Percentiles rank a stretch among this genome's conserved stretches.
These are phyloP conservation scores for Heloderma charlesbogerti DNA, from an alignment of 2,113 vertebrate species.

Conservation along the genomic window DNA sequence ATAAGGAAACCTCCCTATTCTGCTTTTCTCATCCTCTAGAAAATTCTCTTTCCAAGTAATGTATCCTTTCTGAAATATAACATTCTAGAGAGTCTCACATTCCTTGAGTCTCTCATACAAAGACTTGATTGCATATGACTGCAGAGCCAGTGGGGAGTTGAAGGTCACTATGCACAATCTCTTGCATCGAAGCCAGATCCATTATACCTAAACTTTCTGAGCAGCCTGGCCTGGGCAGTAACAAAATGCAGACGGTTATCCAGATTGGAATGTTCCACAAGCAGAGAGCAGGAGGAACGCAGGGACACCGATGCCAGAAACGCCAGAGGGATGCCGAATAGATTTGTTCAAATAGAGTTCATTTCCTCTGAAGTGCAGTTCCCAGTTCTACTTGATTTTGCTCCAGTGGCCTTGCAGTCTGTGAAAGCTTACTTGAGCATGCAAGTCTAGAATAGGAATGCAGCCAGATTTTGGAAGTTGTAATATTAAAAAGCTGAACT, in stretches of 20 bases:
- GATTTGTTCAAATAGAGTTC: conserved; percentile 6
- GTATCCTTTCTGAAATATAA: neutral
- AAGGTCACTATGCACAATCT: neutral
- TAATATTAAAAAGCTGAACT: neutral
- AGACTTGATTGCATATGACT: neutral
- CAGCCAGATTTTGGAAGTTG: neutral
- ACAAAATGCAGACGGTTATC: conserved; percentile 11
- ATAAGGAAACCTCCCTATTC: neutral
- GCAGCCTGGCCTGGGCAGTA: neutral
- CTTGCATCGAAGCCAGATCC: neutral
- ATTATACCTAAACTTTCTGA: conserved; percentile 1
- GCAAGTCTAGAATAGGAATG: neutral
- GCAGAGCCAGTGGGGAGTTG: neutral
- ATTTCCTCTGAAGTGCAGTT: neutral
- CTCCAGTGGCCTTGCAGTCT: conserved; percentile 26
- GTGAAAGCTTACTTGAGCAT: neutral
- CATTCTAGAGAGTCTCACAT: neutral
- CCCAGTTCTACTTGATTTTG: neutral
- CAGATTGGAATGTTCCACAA: conserved; percentile 21
- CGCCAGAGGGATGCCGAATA: neutral
- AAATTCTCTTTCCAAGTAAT: neutral
- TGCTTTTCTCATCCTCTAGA: neutral
- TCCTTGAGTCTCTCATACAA: neutral
- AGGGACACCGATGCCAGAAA: neutral
- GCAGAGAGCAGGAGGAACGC: conserved; percentile 6